phyloP scores from a whole-genome alignment of 2,113 vertebrate genomes.

The Solenodon paradoxus region DNA sequence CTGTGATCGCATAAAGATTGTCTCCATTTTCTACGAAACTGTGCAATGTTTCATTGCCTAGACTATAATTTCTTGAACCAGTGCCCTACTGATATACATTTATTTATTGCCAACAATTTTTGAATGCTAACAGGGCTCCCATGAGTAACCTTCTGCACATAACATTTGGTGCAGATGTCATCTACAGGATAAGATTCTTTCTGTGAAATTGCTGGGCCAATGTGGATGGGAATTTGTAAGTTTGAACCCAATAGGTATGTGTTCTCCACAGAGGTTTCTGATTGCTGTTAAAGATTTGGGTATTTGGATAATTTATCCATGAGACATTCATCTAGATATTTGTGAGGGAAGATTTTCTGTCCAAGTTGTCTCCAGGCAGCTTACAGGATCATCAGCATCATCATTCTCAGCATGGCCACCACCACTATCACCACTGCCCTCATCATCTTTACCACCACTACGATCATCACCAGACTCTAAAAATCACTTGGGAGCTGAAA shows the following conservation, averaged over 20 bases:
- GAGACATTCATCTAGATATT: not conserved
- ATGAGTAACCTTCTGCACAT: not conserved
- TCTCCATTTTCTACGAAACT: not conserved
- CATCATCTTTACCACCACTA: too few species aligned
- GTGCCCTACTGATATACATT: not conserved
- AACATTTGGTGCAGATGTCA: not conserved
- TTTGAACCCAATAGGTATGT: too few species aligned
- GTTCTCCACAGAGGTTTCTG: not conserved
- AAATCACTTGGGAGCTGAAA: not conserved
- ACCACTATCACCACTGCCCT: fast-evolving
- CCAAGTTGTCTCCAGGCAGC: not conserved
- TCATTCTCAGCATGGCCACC: not conserved
- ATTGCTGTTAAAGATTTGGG: not conserved
- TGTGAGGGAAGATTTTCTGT: not conserved
- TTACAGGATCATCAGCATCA: too few species aligned
- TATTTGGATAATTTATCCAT: not conserved
- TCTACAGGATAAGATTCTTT: not conserved
- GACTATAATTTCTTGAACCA: not conserved
- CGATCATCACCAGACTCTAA: not conserved
- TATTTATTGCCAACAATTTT: not conserved
- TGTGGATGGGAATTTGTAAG: not conserved
- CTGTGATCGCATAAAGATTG: not conserved
- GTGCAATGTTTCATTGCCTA: not conserved
- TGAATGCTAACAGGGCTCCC: not conserved
- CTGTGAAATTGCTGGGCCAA: not conserved